Base-by-base conservation (phyloP, 2,888 invertebrate species). In the Heliconius aoede region DNA sequence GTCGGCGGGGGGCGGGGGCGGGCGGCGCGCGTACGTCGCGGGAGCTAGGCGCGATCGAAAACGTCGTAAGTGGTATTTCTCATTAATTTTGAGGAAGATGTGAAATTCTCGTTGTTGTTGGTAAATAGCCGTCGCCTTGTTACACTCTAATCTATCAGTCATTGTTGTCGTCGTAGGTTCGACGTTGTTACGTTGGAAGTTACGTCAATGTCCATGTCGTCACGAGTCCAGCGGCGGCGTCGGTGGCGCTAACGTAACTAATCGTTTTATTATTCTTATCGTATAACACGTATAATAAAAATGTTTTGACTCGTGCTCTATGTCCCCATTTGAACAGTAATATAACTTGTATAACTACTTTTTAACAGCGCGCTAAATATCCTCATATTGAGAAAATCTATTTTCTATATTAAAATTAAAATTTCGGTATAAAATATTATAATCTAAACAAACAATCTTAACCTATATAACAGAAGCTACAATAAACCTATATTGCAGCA, bases 71-170 rank as follows among this genome's bases (percentile, higher is more conserved):
- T 90, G 92, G 85, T 89, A 86, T 88, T 85, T 88, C 91, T 91
- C 93, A 93, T 94, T 93, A 92, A 93, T 93, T 94, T 92, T 90
- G 92, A 89, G 91, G 91, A 92, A 91, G 93, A 92, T 87, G 89
- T 87, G 88, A 91, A 92, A 89, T 89, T 87, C 88, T 88, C 87
- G 87, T 87, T 89, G 88, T 88, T 87, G 86, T 88, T 86, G 86
- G 88, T 89, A 87, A 92, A 91, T 88, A 86, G 89, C 89, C 89
- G 85, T 89, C 85, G 87, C 86, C 85, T 87, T 87, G 88, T 90
- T 89, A 87, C 85, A 85, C 86, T 85, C 85, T 84, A 82, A 82
- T 77, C 79, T 79, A 83, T 83, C 83, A 82, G 65, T 24, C 36
- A 36, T 62, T 30, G 21, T 4, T 13, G 80, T 76, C 78, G 82